phyloP scores from a whole-genome alignment of 2,888 invertebrate species.

The Lordiphosa andalusiaca region DNA sequence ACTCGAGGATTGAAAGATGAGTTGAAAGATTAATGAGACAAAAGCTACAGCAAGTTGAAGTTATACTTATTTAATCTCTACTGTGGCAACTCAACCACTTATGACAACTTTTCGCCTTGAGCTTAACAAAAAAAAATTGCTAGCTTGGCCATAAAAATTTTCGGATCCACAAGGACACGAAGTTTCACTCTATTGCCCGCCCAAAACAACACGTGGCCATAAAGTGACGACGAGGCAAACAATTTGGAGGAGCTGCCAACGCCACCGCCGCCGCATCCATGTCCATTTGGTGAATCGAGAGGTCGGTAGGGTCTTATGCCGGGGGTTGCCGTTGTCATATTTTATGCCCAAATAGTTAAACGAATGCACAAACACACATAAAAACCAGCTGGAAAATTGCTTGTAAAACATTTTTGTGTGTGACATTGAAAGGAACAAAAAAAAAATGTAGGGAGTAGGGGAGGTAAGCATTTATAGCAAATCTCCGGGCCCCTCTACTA shows the following conservation, averaged over 20 bases:
- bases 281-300: conserved; percentile 29
- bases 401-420: conserved; percentile 75
- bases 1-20: conserved; percentile 33
- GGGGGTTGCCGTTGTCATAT: conserved; percentile 52
- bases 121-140: conserved; percentile 34
- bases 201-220: conserved; percentile 56
- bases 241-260: conserved; percentile 30
- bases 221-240: conserved; percentile 54
- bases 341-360: conserved; percentile 75
- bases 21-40: conserved; percentile 26
- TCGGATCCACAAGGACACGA: conserved; percentile 56
- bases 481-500: conserved; percentile 60
- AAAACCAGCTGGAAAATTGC: conserved; percentile 74
- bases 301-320: conserved; percentile 11
- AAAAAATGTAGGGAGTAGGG: conserved; percentile 10
- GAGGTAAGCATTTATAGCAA: conserved; percentile 61
- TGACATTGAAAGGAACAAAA: conserved; percentile 31
- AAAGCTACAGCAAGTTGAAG: background rate
- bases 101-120: conserved; percentile 30
- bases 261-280: background rate
- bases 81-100: conserved; percentile 19
- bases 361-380: conserved; percentile 74
- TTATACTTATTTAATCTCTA: conserved; percentile 5
- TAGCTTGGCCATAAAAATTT: conserved; percentile 48
- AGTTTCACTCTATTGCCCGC: conserved; percentile 7